Evolutionary conservation across 1,140 invertebrate species (phyloP).

Genomic region (Magallana gigas): DNA sequence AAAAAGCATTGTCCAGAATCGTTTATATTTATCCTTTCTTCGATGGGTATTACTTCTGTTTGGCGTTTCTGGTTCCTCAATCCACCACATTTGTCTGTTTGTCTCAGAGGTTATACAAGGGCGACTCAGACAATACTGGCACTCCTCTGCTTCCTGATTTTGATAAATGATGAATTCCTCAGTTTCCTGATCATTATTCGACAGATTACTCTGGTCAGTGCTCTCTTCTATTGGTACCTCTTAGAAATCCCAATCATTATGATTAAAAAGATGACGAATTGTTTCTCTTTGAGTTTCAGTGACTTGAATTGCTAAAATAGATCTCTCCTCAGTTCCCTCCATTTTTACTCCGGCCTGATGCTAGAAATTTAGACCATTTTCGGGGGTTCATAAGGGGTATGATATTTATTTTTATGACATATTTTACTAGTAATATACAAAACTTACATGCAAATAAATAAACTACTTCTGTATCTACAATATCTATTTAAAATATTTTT

Average conservation of each 20-base stretch:
- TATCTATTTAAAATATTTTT: background rate
- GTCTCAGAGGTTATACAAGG: conserved; percentile 37
- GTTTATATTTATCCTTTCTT: conserved; percentile 38
- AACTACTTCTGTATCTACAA: background rate
- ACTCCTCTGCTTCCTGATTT: background rate
- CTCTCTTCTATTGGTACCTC: background rate
- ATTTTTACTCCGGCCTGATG: background rate
- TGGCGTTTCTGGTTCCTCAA: background rate
- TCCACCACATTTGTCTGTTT: conserved; percentile 41
- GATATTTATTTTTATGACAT: too few species aligned
- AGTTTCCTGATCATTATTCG: background rate
- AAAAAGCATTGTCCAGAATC: conserved; percentile 43
- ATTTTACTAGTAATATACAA: background rate
- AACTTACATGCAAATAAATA: background rate
- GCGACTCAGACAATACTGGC: conserved; percentile 29
- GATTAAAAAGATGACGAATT: background rate
- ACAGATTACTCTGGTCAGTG: background rate
- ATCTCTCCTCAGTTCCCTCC: background rate
- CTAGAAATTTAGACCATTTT: too few species aligned
- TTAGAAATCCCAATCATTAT: background rate
- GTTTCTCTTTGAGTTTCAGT: conserved; percentile 16
- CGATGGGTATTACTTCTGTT: background rate
- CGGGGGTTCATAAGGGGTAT: too few species aligned
- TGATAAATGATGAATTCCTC: conserved; percentile 10
- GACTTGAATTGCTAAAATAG: conserved; percentile 1